Conservation (phyloP, 2,797 vertebrate species). For the Ambastaia sidthimunki region DNA sequence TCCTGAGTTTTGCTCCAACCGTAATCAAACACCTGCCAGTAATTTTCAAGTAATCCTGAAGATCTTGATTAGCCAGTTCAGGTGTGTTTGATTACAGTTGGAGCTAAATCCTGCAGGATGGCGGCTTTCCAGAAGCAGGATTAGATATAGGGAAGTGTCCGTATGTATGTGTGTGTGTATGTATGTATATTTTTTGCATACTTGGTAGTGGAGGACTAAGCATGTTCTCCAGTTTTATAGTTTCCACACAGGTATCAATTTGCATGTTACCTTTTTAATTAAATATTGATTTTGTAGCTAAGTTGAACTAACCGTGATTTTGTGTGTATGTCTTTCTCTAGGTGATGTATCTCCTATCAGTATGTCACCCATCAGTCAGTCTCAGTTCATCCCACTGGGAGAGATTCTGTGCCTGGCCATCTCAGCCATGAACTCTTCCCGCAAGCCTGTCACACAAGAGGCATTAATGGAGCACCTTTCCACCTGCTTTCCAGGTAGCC, state of each 20-base stretch:
- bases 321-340: constrained; percentile 64
- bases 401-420: constrained; percentile 99
- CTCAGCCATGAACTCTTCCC: constrained; percentile 97
- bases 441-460: constrained; percentile 98
- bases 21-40: too few species aligned
- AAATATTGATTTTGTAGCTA: neutral
- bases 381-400: constrained; percentile 99
- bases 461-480: constrained; percentile 98
- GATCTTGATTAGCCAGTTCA: too few species aligned
- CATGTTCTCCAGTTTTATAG: neutral
- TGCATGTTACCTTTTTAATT: neutral
- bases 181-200: neutral
- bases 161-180: too few species aligned
- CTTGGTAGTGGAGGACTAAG: neutral
- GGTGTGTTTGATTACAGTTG: too few species aligned
- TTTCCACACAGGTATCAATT: neutral
- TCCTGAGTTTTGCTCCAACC: too few species aligned
- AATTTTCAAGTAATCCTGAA: too few species aligned
- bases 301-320: neutral
- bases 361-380: constrained; percentile 99
- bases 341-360: constrained; percentile 99
- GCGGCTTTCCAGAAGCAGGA: too few species aligned
- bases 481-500: constrained; percentile 97
- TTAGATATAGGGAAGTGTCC: too few species aligned
- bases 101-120: too few species aligned